A percentile compares a stretch with the other conserved stretches of the same genome.
These are phyloP conservation scores for Hydrolagus affinis DNA, from an alignment of 2,113 vertebrate genomes.

Conservation along the genomic window DNA sequence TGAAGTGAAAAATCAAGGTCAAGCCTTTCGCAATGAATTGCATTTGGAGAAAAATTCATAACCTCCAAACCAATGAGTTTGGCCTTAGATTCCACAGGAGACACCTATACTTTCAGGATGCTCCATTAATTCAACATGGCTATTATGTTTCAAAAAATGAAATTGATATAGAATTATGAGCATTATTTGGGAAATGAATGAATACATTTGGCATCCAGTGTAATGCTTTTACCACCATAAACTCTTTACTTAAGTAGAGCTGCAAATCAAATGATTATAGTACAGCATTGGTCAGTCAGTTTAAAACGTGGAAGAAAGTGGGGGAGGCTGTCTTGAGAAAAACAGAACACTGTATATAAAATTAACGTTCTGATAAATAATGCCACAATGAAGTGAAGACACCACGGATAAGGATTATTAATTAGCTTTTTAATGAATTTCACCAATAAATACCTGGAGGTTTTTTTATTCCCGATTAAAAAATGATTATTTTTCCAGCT, in stretches of 20 bases:
- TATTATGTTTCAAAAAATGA: neutral
- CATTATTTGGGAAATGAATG: neutral
- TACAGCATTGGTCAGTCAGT: neutral
- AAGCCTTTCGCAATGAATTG: neutral
- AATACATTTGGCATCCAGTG: neutral
- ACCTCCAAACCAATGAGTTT: neutral
- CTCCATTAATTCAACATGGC: neutral
- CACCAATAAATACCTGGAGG: too few species aligned
- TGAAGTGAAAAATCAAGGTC: constrained; percentile 12
- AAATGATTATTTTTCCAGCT: too few species aligned
- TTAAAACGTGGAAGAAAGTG: neutral
- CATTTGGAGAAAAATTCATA: neutral
- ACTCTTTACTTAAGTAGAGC: neutral
- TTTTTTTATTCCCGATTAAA: too few species aligned
- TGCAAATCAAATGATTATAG: too few species aligned
- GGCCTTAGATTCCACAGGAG: too few species aligned
- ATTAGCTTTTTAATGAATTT: neutral
- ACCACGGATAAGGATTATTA: neutral
- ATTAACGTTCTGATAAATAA: neutral
- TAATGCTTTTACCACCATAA: neutral
- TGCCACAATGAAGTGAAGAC: neutral
- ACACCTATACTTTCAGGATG: neutral
- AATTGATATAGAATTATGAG: neutral
- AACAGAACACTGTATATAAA: neutral
- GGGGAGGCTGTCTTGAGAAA: neutral